Evolutionary conservation across 2,113 vertebrate species (phyloP).

Genomic region (Reinhardtius hippoglossoides): DNA sequence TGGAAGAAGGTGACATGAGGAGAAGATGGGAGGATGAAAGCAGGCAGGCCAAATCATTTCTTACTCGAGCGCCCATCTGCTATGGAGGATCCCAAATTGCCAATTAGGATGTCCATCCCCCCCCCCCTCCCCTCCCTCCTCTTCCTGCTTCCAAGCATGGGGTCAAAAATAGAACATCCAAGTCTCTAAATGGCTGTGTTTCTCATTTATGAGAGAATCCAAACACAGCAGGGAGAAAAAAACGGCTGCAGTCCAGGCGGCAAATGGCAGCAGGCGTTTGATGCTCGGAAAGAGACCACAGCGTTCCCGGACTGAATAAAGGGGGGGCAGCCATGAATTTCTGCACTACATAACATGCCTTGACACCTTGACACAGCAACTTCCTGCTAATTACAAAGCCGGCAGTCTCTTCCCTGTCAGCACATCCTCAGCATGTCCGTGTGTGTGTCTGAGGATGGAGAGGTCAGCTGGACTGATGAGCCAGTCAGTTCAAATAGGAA

Average conservation of each 20-base stretch:
- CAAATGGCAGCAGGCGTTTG: conserved; percentile 36
- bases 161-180: conserved; percentile 55
- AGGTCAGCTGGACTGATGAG: conserved; percentile 68
- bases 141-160: conserved; percentile 41
- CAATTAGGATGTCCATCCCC: conserved; percentile 74
- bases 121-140: neutral
- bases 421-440: conserved; percentile 64
- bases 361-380: conserved; percentile 77
- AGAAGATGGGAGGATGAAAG: conserved; percentile 61
- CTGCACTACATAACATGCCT: conserved; percentile 43
- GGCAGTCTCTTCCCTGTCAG: conserved; percentile 66
- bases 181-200: conserved; percentile 47
- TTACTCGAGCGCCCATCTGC: conserved; percentile 60
- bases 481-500: conserved; percentile 63
- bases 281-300: conserved; percentile 66
- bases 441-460: conserved; percentile 34
- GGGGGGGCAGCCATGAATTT: conserved; percentile 24
- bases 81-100: conserved; percentile 72
- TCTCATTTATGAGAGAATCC: conserved; percentile 57
- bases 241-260: conserved; percentile 27
- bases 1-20: conserved; percentile 38
- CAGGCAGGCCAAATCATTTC: conserved; percentile 62
- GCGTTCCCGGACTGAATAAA: conserved; percentile 43
- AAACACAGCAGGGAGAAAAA: conserved; percentile 48
- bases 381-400: conserved; percentile 77